Base-by-base conservation (phyloP, 1,140 invertebrate species). In the Heliconius melpomene region DNA sequence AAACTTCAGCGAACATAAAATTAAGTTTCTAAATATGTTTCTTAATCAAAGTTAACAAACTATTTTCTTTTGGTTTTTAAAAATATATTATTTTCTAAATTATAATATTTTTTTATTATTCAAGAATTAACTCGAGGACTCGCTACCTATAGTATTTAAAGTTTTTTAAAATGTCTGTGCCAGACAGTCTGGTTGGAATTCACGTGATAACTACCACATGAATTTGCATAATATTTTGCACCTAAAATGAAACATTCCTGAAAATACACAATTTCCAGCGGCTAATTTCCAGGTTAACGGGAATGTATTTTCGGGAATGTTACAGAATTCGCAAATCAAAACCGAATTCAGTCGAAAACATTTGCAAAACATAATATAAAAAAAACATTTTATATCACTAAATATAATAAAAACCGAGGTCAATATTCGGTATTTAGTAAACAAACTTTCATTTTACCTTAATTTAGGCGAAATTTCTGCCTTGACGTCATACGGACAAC, bases 391-490 rank as follows among this genome's bases (percentile, higher is more conserved):
- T 66, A 29, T 29, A 66, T 26, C 13, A 66, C n/a, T 57, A 9
- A 66, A 66, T 66, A 66, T 26, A 66, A 29, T 66, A 66, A 26
- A 16, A 66, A 9, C 40, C 26, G 26, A 29, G 26, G 26, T 66
- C 26, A 66, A 66, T 66, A 66, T 66, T 66, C 60, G 60, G 60
- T 66, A 26, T 66, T 29, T 13, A 13, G 23, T 66, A 29, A 29
- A 26, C 9, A 66, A 66, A 66, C 60, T 29, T 66, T 66, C 60
- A 66, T 66, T 66, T 66, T 29, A 29, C 60, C 26, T 16, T 66
- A 66, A 29, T 66, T 66, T 66, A 66, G 60, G 60, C 57, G 57
- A 60, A 66, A 66, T 66, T 29, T 16, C 29, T 66, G 57, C 57
- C 23, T 23, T 23, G 57, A 60, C 57, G 57, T 26, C 23, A 26